Percentiles rank a stretch among this genome's conserved stretches.
Conservation (phyloP, 2,797 vertebrate species). For the Silurus lanzhouensis region DNA sequence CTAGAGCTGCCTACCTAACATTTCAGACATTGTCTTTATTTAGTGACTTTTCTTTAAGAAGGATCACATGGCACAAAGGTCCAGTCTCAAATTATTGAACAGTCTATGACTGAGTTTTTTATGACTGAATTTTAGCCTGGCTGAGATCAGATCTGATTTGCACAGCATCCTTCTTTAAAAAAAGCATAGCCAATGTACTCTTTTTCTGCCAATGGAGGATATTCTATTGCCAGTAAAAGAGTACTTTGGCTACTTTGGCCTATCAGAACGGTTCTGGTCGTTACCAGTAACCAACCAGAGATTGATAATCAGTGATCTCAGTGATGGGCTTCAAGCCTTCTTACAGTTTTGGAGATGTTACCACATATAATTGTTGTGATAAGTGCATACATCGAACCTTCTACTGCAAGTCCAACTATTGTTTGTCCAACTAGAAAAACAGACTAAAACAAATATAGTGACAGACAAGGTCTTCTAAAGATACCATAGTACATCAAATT, state of each 20-base stretch:
- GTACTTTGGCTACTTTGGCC: no score
- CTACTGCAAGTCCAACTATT: neutral
- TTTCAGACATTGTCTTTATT: neutral
- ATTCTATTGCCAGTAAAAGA: no score
- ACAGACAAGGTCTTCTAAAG: neutral
- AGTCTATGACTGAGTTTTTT: neutral
- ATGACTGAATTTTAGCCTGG: neutral
- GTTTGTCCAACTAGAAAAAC: neutral
- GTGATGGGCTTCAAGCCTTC: no score
- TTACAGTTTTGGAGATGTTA: no score
- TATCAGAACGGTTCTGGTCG: no score
- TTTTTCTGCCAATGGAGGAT: no score
- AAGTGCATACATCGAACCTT: neutral
- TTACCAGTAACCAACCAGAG: no score
- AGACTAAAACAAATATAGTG: neutral
- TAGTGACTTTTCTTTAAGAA: neutral
- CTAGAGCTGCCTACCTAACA: neutral
- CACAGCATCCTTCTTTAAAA: neutral
- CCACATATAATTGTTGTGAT: neutral
- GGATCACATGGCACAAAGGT: neutral
- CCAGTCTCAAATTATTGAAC: neutral
- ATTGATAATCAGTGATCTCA: no score
- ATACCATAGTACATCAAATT: neutral
- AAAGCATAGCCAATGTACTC: no score
- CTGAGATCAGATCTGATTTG: neutral